Evolutionary conservation across 2,888 invertebrate genomes (phyloP).

Genomic region (Polia nebulosa): DNA sequence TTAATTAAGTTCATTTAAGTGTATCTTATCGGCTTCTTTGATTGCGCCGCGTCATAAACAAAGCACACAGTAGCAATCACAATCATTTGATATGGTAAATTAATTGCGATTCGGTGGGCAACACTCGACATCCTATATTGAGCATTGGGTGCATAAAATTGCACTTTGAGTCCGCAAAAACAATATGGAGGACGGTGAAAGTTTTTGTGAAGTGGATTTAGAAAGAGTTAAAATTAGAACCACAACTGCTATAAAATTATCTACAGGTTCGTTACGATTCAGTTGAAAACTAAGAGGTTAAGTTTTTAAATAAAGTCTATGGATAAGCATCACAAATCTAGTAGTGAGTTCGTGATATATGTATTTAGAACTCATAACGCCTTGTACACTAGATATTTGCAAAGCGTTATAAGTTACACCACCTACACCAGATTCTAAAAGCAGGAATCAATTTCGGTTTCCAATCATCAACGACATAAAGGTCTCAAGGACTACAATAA

Average conservation of each 20-base stretch:
- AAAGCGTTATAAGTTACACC: too few relatives aligned
- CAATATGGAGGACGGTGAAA: background rate
- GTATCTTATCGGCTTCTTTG: conserved; percentile 69
- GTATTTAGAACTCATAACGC: conserved; percentile 1
- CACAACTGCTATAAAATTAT: background rate
- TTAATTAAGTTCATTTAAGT: conserved; percentile 65
- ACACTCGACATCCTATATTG: conserved; percentile 65
- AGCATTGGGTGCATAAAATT: conserved; percentile 60
- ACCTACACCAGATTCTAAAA: conserved; percentile 16
- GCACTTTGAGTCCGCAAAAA: background rate
- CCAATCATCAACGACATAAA: conserved; percentile 35
- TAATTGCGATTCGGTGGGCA: conserved; percentile 69
- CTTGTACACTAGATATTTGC: too few relatives aligned
- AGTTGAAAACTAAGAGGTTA: background rate
- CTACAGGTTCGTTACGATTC: background rate
- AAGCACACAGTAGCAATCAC: conserved; percentile 66
- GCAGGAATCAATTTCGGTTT: conserved; percentile 29
- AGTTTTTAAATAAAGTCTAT: background rate
- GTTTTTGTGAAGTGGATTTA: background rate
- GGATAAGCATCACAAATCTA: too few relatives aligned
- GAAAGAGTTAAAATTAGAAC: background rate
- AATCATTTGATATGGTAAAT: conserved; percentile 71
- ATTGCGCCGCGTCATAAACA: conserved; percentile 74
- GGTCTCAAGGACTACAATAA: conserved; percentile 48
- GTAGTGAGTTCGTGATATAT: too few relatives aligned